Base-by-base conservation (phyloP, 2,888 invertebrate genomes). In the Holacanthella duospinosa region DNA sequence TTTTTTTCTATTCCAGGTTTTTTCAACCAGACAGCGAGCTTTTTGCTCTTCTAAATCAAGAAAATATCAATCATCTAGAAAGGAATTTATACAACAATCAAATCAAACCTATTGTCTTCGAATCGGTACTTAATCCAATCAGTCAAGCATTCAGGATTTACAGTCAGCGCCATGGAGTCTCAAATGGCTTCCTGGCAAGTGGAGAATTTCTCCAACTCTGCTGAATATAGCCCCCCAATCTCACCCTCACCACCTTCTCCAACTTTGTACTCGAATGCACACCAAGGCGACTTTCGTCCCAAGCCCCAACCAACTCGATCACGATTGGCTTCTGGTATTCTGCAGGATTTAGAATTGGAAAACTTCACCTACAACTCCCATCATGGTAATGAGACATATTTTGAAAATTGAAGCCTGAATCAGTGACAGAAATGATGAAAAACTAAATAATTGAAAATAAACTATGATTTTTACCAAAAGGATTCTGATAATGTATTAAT, bases 131-230 rank as follows among this genome's bases (percentile, higher is more conserved):
- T 12, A 16, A 36, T 12, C 36, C 36, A 36, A 36, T 6, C 6
- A 36, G 16, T 36, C 36, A 36, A 36, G 9, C 9, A 16, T 12
- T 36, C 36, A 6, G 16, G 6, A 12, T 36, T 36, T 36, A 36
- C 36, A 36, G 9, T 2, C 2, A 43, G 26, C 61, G 71, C 69
- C 71, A 71, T 71, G 71, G 69, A 71, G 69, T 67, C 71, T 64
- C 48, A 57, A 55, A 61, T 67, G 66, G 71, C 63, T 68, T 69
- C 69, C 58, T 68, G 69, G 71, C 69, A 71, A 68, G 65, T 64
- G 68, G 69, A 69, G 68, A 60, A 66, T 65, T 66, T 67, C 68
- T 71, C 71, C 68, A 68, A 69, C 69, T 68, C 69, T 71, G 59
- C 59, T 36, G 68, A 68, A 67, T 64, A 66, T 64, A 68, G 68